Base-by-base conservation (phyloP, 1,140 invertebrate genomes). In the Drosophila kikkawai region DNA sequence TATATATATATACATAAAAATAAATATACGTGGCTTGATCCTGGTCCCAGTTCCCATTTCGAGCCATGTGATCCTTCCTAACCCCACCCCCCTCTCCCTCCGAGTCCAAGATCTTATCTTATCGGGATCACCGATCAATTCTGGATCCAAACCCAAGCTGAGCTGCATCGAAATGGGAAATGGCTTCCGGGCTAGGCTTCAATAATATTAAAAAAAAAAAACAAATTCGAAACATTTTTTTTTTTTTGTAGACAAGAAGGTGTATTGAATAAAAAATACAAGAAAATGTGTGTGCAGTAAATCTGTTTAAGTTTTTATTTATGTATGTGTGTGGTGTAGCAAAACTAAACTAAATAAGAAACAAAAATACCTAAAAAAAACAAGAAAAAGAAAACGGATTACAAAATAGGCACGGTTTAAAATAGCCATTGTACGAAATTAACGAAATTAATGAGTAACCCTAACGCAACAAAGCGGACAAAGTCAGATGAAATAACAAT, bases 241-340 rank as follows among this genome's bases (percentile, higher is more conserved):
- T 79, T 79, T 82, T 82, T 80, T 80, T 77, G 81, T 80, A 80
- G 81, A 69, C 70, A 61, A 26, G 26, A 26, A 26, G 26, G 26
- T 26, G 26, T 26, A 26, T 26, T 26, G 26, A 26, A 63, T 82
- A 74, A 53, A 2, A 64, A 68, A 60, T 34, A 69, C 61, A 66
- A 75, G 76, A 61, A 78, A 82, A 88, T 80, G 80, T 83, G 83
- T 83, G 83, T 88, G 83, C 83, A 87, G 83, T 88, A 87, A 88
- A 83, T 87, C 75, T 87, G 83, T 87, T 87, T 87, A 87, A 87
- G 84, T 87, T 87, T 86, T 87, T 87, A 87, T 87, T 88, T 87
- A 87, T 87, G 86, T 75, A 79, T 83, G 86, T 82, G 79, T 87
- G 75, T 73, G 85, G 80, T 60, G 65, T 67, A 76, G 63, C 75